Base-by-base conservation (phyloP, 2,888 invertebrate species). In the Macrophya annulata region DNA sequence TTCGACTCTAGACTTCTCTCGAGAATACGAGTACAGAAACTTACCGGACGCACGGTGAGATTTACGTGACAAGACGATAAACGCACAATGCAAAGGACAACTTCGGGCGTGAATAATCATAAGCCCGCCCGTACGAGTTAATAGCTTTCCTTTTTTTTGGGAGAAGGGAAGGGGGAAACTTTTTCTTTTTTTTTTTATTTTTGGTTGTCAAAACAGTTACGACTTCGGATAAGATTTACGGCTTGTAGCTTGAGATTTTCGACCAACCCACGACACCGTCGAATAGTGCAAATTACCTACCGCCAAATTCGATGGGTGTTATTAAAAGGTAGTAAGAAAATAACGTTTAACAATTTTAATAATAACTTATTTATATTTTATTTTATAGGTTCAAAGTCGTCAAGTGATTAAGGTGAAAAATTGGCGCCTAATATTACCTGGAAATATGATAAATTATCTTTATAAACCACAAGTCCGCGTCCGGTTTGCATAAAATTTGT, bases 71-170 rank as follows among this genome's bases (percentile, higher is more conserved):
- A 81, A 81, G 62, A 81, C 81, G 81, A 81, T 62, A 62, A 81
- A 65, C 62, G 59, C 81, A 81, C 62, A 81, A 81, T 81, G 81
- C 81, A 62, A 62, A 65, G 81, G 62, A 65, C 81, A 81, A 81
- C 81, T 81, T 43, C 62, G 81, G 81, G 81, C 81, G 81, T 81
- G 81, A 81, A 81, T 81, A 81, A 81, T 81, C 81, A 81, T 62
- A 81, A 81, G 81, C 43, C 45, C 45, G 81, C 31, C 25, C 15
- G 74, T 65, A 59, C 43, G 62, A 81, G 81, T 62, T 81, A 65
- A 81, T 81, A 81, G 81, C 81, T 62, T 81, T 43, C 37, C 5
- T 74, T 48, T 76, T 51, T 2, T 25, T 72, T 31, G 31, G n/a
- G n/a, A 31, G 31, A 3, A 3, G 31, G 31, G 31, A 2, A 3